Evolutionary conservation across 1,140 invertebrate species (phyloP).

Genomic region (Protaetia brevitarsis): DNA sequence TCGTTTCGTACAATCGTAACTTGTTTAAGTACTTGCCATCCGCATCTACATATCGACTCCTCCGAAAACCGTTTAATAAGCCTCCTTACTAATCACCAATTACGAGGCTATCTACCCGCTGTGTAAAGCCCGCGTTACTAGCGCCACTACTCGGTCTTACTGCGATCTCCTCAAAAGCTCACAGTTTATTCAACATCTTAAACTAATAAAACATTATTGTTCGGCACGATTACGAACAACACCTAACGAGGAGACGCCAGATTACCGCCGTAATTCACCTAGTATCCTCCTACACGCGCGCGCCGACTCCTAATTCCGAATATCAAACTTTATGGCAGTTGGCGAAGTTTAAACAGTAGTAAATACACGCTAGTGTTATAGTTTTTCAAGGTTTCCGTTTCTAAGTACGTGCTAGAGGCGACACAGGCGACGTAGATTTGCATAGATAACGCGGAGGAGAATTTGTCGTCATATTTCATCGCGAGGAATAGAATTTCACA

Average conservation of each 20-base stretch:
- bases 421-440: no score
- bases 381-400: no score
- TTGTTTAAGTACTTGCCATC: not conserved
- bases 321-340: constrained; percentile 11
- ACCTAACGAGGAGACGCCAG: not conserved
- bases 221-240: not conserved
- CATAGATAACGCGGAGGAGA: no score
- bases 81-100: not conserved
- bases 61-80: not conserved
- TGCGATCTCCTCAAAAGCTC: not conserved
- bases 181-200: not conserved
- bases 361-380: not conserved
- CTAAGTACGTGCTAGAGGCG: no score
- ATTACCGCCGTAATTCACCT: not conserved
- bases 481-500: no score
- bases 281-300: no score
- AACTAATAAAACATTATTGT: constrained; percentile 11
- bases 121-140: not conserved
- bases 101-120: not conserved
- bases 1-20: not conserved
- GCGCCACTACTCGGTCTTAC: not conserved
- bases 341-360: not conserved
- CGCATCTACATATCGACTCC: constrained; percentile 11
- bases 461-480: no score
- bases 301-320: not conserved